Evolutionary conservation across 2,888 invertebrate genomes (phyloP), one percentile per base, ranked within the genome.

Genomic region (Acheta domesticus): DNA sequence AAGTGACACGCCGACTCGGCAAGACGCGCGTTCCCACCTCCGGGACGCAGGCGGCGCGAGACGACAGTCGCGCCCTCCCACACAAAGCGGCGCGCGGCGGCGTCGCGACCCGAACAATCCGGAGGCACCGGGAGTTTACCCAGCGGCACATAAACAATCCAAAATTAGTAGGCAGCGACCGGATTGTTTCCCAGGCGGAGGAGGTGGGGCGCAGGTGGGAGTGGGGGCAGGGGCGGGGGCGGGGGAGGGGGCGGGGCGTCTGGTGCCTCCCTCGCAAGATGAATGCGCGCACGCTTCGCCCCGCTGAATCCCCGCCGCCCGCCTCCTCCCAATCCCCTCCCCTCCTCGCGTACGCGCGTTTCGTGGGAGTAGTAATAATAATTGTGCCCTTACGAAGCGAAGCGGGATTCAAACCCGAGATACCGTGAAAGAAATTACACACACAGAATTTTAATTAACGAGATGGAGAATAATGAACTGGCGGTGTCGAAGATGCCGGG

Each of bases 101-200:
- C 36, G 36, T 36, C 36, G 36, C 36, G 36, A 8, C 36, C 36
- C 36, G 8, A 36, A 36, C 36, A 36, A 36, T 36, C 36, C 36
- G 8, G 36, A 36, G 36, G 36, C 36, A 36, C 36, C 36, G 62
- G 16, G 5, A 62, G 62, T 62, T 12, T 62, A 62, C 62, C n/a
- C 62, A 62, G n/a, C n/a, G 62, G 62, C 62, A 62, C 62, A 62
- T 62, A 62, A 62, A 62, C 62, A 62, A 62, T 62, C n/a, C 62
- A n/a, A 62, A 62, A 62, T 62, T 62, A 62, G 62, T 62, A 62
- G 62, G 62, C 62, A 62, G 62, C 62, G 62, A 62, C 62, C 62
- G 62, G 62, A 62, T 62, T 62, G 62, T 62, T 62, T 62, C 62
- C n/a, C n/a, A n/a, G 14, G 62, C 14, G 62, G 14, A 2, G 62